phyloP scores from a whole-genome alignment of 2,797 vertebrate genomes.

The Cetoscarus ocellatus region DNA sequence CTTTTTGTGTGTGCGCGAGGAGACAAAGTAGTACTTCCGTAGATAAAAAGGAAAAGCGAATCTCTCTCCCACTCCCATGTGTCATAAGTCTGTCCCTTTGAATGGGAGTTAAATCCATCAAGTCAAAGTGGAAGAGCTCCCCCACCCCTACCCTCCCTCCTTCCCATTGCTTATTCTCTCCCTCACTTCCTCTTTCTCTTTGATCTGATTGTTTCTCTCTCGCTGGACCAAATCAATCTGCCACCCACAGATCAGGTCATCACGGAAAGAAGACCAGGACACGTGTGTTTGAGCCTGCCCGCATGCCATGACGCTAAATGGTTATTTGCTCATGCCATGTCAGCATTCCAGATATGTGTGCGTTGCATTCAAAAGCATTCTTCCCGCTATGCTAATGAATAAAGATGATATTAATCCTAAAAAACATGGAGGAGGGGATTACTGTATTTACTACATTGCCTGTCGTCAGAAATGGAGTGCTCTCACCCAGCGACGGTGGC shows the following conservation, averaged over 20 bases:
- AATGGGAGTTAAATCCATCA: conserved; percentile 80
- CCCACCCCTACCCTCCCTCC: conserved; percentile 1
- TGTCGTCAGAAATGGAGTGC: conserved; percentile 51
- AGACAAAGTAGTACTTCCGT: conserved; percentile 38
- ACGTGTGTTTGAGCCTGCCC: conserved; percentile 36
- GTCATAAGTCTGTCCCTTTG: conserved; percentile 67
- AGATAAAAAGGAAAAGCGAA: conserved; percentile 68
- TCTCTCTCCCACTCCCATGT: conserved; percentile 60
- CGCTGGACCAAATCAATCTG: conserved; percentile 70
- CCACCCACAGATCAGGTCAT: conserved; percentile 63
- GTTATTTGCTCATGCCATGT: conserved; percentile 25
- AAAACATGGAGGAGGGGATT: conserved; percentile 75
- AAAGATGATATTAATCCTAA: conserved; percentile 78
- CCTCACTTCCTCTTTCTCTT: conserved; percentile 50
- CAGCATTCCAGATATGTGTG: conserved; percentile 11
- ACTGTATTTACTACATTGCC: conserved; percentile 60
- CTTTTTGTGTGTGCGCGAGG: conserved; percentile 14
- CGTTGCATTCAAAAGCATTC: conserved; percentile 38
- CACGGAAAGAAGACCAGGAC: conserved; percentile 47
- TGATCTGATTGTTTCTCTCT: conserved; percentile 74
- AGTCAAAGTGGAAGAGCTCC: conserved; percentile 63
- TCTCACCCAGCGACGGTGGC: conserved; percentile 44
- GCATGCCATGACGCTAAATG: conserved; percentile 37
- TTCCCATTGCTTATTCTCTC: conserved; percentile 5
- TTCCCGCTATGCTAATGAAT: conserved; percentile 65